Evolutionary conservation across 2,797 vertebrate species (phyloP), one percentile per base, ranked within the genome.

Genomic region (Esox masquinongy): DNA sequence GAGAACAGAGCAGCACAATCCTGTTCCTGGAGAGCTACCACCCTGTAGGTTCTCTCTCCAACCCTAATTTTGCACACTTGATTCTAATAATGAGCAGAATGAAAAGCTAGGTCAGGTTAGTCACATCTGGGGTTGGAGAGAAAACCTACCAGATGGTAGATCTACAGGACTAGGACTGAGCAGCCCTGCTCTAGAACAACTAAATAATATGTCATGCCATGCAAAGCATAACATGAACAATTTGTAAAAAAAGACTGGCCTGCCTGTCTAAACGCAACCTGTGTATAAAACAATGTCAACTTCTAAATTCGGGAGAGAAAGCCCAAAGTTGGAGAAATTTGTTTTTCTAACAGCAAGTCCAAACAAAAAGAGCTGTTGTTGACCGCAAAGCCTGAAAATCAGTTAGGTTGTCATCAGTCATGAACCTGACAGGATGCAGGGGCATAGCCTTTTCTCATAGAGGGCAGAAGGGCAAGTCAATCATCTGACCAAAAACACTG

Each of bases 401-500:
- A 53, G n/a, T 63, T 14, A 15, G 51, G 26, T 14, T 6, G 61
- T 56, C 50, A 14, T 19, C 50, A 53, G 68, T 50, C 36, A 39
- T 5, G 36, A 39, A 39, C 7, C 36, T 39, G 36, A 39, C 36
- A 39, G 5, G 36, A 39, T 39, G 36, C 36, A 39, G 36, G 7
- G 5, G 2, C 36, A 39, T 39, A 39, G 36, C 2, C 51, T 56
- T 56, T n/a, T 56, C 22, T 70, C 14, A 80, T 68, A 51, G 5
- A 69, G 83, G 80, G 75, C 49, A 16, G 14, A 86, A 85, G 81
- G 70, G 15, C 50, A 67, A 63, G 19, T 12, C 17, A 56, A 79
- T 87, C 85, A 87, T 75, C 76, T 89, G 87, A 89, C 67, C 0
- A 17, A 77, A 84, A 79, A 29, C 29, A 67, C 26, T 26, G 61